These are phyloP conservation scores for Drosophila stalkeri DNA, from an alignment of 2,888 invertebrate genomes.

Conservation along the genomic window DNA sequence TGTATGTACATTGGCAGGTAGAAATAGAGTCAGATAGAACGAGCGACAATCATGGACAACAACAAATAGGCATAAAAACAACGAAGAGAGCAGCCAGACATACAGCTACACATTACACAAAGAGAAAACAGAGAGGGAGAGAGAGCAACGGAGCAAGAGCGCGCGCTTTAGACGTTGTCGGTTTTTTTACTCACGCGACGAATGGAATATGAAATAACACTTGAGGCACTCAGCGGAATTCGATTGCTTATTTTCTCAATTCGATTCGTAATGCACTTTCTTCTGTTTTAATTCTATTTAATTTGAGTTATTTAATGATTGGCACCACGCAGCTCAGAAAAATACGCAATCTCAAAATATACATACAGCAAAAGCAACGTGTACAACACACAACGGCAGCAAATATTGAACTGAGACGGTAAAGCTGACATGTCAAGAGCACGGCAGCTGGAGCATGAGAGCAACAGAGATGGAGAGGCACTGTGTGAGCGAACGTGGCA, in stretches of 20 bases:
- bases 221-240: constrained; percentile 40
- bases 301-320: constrained; percentile 3
- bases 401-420: constrained; percentile 51
- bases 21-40: constrained; percentile 46
- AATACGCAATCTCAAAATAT: constrained; percentile 37
- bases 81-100: constrained; percentile 33
- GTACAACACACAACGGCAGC: constrained; percentile 61
- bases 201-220: constrained; percentile 54
- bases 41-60: constrained; percentile 48
- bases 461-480: constrained; percentile 37
- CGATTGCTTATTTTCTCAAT: constrained; percentile 24
- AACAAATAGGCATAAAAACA: constrained; percentile 48
- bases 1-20: constrained; percentile 44
- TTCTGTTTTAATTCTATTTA: constrained; percentile 13
- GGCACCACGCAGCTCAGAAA: constrained; percentile 17
- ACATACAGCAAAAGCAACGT: constrained; percentile 46
- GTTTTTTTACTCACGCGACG: constrained; percentile 66
- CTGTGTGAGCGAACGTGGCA: constrained; percentile 33
- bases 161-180: constrained; percentile 21
- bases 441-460: constrained; percentile 33
- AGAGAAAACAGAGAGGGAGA: constrained; percentile 12
- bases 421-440: constrained; percentile 43
- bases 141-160: constrained; percentile 14
- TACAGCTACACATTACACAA: constrained; percentile 4
- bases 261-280: constrained; percentile 39